phyloP scores from a whole-genome alignment of 2,888 invertebrate genomes.

The Xestia xanthographa region DNA sequence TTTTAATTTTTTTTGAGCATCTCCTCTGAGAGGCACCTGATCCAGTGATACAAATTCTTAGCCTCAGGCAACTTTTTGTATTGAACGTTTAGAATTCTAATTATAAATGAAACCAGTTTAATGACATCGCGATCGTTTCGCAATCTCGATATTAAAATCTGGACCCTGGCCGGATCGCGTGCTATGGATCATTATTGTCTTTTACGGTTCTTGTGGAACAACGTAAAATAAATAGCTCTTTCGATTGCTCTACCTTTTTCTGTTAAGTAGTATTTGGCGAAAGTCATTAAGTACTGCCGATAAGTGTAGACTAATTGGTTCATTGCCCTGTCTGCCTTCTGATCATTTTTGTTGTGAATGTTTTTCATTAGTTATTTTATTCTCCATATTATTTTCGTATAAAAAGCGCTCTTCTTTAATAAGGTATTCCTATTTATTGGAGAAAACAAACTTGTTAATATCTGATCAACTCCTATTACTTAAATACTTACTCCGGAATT shows the following conservation, averaged over 20 bases:
- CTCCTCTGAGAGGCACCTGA: not conserved
- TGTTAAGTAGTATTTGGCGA: conserved; percentile 68
- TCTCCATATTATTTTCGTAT: not conserved
- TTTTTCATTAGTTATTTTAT: not conserved
- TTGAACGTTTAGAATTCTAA: conserved; percentile 59
- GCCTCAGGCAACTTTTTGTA: conserved; percentile 23
- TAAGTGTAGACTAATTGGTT: conserved; percentile 32
- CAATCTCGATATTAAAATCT: conserved; percentile 79
- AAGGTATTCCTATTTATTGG: not conserved
- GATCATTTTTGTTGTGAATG: conserved; percentile 1
- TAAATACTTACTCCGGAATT: conserved; percentile 7
- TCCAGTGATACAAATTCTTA: conserved; percentile 24
- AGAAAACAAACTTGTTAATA: conserved; percentile 4
- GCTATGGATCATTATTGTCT: conserved; percentile 81
- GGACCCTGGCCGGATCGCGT: conserved; percentile 70
- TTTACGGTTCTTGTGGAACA: conserved; percentile 79
- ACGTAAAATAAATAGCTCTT: conserved; percentile 80
- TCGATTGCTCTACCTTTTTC: conserved; percentile 70
- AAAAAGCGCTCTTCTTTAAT: not conserved
- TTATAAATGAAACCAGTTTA: conserved; percentile 73
- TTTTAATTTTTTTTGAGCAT: conserved; percentile 31
- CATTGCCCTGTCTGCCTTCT: conserved; percentile 3
- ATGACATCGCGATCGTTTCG: conserved; percentile 74
- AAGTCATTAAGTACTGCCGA: conserved; percentile 49
- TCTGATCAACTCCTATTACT: conserved; percentile 18